These are phyloP conservation scores for Casuarius casuarius DNA, from an alignment of 2,113 vertebrate genomes.

Conservation along the genomic window DNA sequence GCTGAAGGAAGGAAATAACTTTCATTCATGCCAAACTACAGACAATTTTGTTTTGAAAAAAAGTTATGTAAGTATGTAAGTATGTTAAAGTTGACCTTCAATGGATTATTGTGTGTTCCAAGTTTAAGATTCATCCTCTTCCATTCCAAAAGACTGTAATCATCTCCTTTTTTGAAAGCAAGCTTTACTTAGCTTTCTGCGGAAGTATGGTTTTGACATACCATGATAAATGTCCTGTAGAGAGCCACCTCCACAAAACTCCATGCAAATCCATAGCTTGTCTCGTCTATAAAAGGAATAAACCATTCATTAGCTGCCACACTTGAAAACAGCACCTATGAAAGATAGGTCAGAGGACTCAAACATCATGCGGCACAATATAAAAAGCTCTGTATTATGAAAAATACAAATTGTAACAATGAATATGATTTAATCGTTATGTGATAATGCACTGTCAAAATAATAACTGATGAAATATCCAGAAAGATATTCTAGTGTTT, in stretches of 20 bases:
- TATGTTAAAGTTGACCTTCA: not conserved
- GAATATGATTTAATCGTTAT: not conserved
- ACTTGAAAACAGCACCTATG: not conserved
- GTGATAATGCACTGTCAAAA: not conserved
- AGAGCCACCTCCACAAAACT: slow-evolving; percentile 94
- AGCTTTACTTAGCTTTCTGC: slow-evolving; percentile 13
- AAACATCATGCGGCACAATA: not conserved
- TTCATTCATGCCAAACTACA: not conserved
- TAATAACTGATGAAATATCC: not conserved
- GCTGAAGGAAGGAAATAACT: not conserved
- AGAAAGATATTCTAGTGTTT: not conserved
- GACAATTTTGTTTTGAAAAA: not conserved
- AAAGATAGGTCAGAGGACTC: not conserved
- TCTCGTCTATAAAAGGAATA: slow-evolving; percentile 85
- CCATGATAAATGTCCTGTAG: slow-evolving; percentile 93
- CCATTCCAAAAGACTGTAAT: not conserved
- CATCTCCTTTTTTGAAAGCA: slow-evolving; percentile 4
- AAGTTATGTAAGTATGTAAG: not conserved
- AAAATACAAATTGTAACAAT: not conserved
- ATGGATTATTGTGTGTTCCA: not conserved
- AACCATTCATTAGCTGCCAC: slow-evolving; percentile 39
- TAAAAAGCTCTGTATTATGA: not conserved
- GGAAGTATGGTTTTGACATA: slow-evolving; percentile 68
- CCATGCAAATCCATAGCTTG: slow-evolving; percentile 99
- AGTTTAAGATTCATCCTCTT: not conserved